Conservation (phyloP, 2,797 vertebrate genomes). For the Gobionotothen gibberifrons region DNA sequence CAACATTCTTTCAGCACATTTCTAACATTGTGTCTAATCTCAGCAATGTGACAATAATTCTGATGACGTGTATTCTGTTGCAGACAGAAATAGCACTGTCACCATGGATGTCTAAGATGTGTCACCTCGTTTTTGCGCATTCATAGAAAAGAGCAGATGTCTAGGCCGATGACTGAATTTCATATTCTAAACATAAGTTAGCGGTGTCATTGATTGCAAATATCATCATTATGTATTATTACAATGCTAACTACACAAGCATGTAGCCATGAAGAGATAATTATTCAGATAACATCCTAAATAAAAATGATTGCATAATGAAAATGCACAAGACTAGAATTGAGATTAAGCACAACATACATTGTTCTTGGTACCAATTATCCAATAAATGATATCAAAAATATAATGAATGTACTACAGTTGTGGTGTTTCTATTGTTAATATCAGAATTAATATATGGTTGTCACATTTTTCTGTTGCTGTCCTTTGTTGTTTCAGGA, state of each 20-base stretch:
- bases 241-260: not conserved
- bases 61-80: constrained; percentile 29
- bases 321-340: not conserved
- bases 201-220: not conserved
- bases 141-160: constrained; percentile 29
- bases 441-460: not conserved
- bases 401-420: not conserved
- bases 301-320: not conserved
- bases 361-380: not conserved
- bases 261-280: not conserved
- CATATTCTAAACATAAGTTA: not conserved
- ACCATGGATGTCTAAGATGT: constrained; percentile 44
- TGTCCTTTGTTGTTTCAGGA: not conserved
- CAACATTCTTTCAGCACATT: constrained; percentile 6
- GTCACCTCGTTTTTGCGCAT: constrained; percentile 40
- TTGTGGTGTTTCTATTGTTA: not conserved
- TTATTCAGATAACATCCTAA: not conserved
- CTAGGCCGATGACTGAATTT: constrained; percentile 1
- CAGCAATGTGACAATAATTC: constrained; percentile 29
- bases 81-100: constrained; percentile 50
- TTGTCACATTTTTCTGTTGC: not conserved
- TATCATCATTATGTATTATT: not conserved
- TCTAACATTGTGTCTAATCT: constrained; percentile 38
- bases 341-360: not conserved
- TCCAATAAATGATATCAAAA: not conserved